These are phyloP conservation scores for Columba livia DNA, from an alignment of 2,113 vertebrate species.

Conservation along the genomic window DNA sequence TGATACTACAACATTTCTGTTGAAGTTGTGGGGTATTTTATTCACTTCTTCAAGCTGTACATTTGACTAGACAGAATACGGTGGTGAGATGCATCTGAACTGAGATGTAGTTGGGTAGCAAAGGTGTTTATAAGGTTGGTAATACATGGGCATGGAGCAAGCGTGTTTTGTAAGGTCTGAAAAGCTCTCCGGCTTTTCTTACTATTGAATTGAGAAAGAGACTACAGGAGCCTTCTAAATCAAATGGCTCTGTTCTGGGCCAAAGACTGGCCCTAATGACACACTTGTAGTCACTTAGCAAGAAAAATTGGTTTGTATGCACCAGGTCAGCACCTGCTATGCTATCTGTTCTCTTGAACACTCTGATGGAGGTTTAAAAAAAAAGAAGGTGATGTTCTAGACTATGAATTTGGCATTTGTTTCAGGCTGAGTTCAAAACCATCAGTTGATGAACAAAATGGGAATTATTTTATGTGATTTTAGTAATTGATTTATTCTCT, in stretches of 20 bases:
- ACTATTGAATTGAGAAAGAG: background rate
- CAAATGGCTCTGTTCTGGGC: background rate
- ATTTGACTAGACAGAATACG: background rate
- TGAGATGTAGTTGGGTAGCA: background rate
- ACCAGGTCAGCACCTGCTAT: background rate
- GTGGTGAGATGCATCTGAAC: background rate
- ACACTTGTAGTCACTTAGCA: background rate
- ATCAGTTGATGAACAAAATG: background rate
- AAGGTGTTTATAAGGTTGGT: background rate
- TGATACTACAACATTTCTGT: background rate
- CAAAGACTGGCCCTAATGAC: background rate
- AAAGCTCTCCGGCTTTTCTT: background rate
- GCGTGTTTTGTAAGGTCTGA: background rate
- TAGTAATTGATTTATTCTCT: background rate
- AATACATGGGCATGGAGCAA: background rate
- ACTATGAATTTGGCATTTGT: background rate
- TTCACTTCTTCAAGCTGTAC: background rate
- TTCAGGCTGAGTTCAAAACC: background rate
- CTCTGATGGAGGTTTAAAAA: accelerated
- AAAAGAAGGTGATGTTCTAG: background rate
- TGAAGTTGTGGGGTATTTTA: background rate
- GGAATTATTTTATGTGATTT: background rate
- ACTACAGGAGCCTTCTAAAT: background rate
- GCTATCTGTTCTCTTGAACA: background rate
- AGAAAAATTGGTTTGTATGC: background rate